Evolutionary conservation across 2,113 vertebrate genomes (phyloP), one percentile per base, ranked within the genome.

Genomic region (Zosterops pallidus): DNA sequence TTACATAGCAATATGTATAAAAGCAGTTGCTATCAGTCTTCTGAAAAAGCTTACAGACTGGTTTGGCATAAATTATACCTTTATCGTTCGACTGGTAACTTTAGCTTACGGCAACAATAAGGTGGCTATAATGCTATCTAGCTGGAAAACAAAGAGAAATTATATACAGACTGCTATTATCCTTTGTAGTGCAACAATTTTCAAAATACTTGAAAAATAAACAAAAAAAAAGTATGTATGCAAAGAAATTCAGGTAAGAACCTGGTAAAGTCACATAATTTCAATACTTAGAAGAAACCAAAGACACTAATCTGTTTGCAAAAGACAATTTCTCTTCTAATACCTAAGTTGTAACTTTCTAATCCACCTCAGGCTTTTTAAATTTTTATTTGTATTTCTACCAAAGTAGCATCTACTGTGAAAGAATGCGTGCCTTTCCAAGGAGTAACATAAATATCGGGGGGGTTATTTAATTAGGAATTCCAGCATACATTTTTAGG

Each of bases 1-100:
- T 98, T 97, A 96, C 96, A 97, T 86, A 90, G 95, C 89, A 85
- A 67, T 93, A 97, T 88, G 65, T 97, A 95, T 98, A 97, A 97
- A 97, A 97, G 96, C 96, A 96, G 91, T 90, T 90, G 95, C 96
- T 91, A 97, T 95, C 96, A 92, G 91, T 96, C 88, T 96, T 92
- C 89, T 90, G 80, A 96, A 97, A 97, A 96, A 90, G 86, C 94
- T 97, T 96, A 92, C 89, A 93, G 81, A 91, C 94, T 77, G 78
- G 88, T 93, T 96, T 96, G 95, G 90, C 85, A 97, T 94, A 96
- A 97, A 97, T 96, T 92, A 91, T 26, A 97, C 71, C 90, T 94
- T 96, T 79, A 97, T 88, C 6, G 2, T 93, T 95, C 88, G 80
- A 96, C n/a, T 65, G 87, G 80, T 97, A 94, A 93, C 92, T 95